Percentiles rank a stretch among this genome's conserved stretches.
Evolutionary conservation across 2,888 invertebrate genomes (phyloP).

Genomic region (Eledona agricola): DNA sequence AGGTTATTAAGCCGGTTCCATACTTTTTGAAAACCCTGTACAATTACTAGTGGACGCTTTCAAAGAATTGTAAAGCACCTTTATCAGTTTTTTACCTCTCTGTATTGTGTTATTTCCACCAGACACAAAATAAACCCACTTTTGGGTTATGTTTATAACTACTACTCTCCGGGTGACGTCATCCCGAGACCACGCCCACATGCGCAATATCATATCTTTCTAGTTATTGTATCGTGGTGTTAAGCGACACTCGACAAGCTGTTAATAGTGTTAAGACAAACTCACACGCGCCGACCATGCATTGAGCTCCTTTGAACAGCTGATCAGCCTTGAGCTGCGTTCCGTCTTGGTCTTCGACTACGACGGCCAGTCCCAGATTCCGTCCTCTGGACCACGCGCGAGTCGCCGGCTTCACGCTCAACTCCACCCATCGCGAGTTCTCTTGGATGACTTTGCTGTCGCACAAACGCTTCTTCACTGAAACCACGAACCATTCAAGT

Average conservation of each 20-base stretch:
- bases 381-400: conserved; percentile 60
- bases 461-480: conserved; percentile 63
- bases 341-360: conserved; percentile 70
- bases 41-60: no score
- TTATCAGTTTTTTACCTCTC: no score
- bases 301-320: conserved; percentile 65
- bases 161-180: no score
- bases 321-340: conserved; percentile 63
- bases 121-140: no score
- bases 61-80: no score
- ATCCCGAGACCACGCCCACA: no score
- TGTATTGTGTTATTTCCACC: no score
- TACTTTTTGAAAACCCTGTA: no score
- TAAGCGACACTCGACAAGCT: not conserved
- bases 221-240: conserved; percentile 3
- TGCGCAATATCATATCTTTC: conserved; percentile 1
- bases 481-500: conserved; percentile 23
- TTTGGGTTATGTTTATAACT: no score
- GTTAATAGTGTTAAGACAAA: conserved; percentile 50
- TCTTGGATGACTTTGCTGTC: conserved; percentile 63
- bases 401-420: conserved; percentile 63
- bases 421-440: conserved; percentile 62
- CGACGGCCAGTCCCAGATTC: conserved; percentile 64
- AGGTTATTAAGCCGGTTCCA: no score
- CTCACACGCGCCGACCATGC: conserved; percentile 64